Evolutionary conservation across 1,140 invertebrate genomes (phyloP).

Genomic region (Doryteuthis pealeii): DNA sequence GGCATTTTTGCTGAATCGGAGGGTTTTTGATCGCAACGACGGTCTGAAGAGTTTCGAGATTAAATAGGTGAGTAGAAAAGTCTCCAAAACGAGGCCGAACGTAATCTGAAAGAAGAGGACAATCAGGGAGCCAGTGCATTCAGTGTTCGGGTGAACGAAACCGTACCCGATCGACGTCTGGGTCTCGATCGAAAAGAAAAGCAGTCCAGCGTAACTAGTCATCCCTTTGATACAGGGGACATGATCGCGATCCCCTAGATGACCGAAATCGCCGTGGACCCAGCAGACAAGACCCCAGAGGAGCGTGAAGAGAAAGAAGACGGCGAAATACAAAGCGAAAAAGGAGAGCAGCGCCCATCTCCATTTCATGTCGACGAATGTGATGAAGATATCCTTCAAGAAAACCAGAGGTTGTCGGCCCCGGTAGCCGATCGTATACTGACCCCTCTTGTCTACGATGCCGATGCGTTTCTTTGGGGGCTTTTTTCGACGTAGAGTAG

Average conservation of each 20-base stretch:
- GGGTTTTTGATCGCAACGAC: conserved; percentile 52
- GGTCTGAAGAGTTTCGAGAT: conserved; percentile 52
- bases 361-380: conserved; percentile 72
- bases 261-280: conserved; percentile 80
- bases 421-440: conserved; percentile 42
- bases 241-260: conserved; percentile 67
- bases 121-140: conserved; percentile 42
- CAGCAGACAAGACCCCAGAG: conserved; percentile 90
- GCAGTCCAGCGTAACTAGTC: conserved; percentile 49
- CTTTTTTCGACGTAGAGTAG: background rate
- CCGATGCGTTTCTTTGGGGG: conserved; percentile 18
- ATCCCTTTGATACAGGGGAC: conserved; percentile 53
- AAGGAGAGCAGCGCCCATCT: conserved; percentile 93
- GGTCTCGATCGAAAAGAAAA: conserved; percentile 63
- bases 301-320: conserved; percentile 87
- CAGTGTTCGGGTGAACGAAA: conserved; percentile 69
- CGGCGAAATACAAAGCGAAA: conserved; percentile 84
- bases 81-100: conserved; percentile 52
- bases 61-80: conserved; percentile 50
- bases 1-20: conserved; percentile 53
- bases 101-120: conserved; percentile 51
- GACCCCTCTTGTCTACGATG: conserved; percentile 44
- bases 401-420: conserved; percentile 8
- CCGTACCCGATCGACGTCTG: conserved; percentile 64
- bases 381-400: conserved; percentile 61